These are phyloP conservation scores for Phalacrocorax carbo DNA, from an alignment of 2,113 vertebrate species.

Conservation along the genomic window DNA sequence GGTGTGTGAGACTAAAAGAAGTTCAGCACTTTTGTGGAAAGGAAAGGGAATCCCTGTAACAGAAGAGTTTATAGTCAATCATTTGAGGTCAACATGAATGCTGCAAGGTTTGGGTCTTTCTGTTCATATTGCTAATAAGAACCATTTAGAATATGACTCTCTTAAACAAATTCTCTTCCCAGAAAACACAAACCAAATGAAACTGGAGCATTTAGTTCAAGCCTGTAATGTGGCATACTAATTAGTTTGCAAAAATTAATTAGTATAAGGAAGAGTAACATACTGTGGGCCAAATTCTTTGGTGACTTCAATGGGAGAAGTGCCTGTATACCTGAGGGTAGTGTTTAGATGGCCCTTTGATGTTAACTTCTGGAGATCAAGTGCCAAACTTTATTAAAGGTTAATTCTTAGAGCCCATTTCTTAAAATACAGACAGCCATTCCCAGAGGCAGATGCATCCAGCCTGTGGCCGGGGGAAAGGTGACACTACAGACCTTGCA, in stretches of 20 bases:
- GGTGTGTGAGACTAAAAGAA: not conserved
- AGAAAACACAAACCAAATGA: not conserved
- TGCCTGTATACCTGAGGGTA: not conserved
- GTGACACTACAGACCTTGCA: not conserved
- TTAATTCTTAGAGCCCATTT: not conserved
- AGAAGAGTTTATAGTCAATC: not conserved
- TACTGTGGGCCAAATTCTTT: not conserved
- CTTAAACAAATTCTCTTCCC: not conserved
- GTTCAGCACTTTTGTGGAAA: not conserved
- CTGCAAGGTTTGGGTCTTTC: not conserved
- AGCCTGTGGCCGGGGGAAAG: not conserved
- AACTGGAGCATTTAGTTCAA: constrained; percentile 13
- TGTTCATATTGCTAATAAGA: not conserved
- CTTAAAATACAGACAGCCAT: not conserved
- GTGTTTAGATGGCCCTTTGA: constrained; percentile 20
- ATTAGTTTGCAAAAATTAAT: constrained; percentile 42
- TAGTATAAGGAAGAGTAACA: not conserved
- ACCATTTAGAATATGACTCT: not conserved
- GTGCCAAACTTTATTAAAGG: constrained; percentile 4
- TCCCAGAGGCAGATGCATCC: not conserved
- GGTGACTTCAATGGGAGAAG: not conserved
- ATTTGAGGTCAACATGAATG: not conserved
- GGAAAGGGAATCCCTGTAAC: not conserved
- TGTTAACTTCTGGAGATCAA: constrained; percentile 26
- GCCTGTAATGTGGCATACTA: not conserved